phyloP scores from a whole-genome alignment of 2,113 vertebrate genomes.

The rabbit (Oryctolagus cuniculus) region DNA sequence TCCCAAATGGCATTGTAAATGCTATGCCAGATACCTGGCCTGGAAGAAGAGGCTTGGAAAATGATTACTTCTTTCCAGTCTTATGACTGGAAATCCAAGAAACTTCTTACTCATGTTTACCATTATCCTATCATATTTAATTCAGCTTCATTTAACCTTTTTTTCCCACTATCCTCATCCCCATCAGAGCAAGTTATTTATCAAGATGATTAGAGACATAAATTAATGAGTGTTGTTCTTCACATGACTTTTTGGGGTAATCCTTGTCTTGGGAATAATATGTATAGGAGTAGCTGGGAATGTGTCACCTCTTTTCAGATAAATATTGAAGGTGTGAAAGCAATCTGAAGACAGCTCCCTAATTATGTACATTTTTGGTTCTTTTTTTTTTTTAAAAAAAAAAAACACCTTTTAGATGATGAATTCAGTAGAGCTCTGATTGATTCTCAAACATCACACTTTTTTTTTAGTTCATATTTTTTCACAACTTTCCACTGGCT shows the following conservation, averaged over 20 bases:
- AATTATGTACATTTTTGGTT: background rate
- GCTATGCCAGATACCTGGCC: background rate
- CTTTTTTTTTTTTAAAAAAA: background rate
- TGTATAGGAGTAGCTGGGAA: background rate
- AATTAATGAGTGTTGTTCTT: constrained; percentile 11
- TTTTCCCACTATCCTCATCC: background rate
- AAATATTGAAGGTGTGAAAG: background rate
- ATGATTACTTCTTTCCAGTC: background rate
- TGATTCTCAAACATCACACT: constrained; percentile 41
- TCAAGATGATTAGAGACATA: background rate
- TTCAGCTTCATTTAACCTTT: background rate
- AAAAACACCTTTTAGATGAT: background rate
- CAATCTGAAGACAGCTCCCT: background rate
- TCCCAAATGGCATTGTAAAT: too few relatives aligned
- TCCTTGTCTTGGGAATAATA: background rate
- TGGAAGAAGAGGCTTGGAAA: background rate
- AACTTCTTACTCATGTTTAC: background rate
- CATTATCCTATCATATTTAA: background rate
- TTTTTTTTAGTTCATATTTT: background rate
- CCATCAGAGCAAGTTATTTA: background rate
- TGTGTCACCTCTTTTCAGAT: background rate
- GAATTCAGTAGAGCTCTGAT: constrained; percentile 18
- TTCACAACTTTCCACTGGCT: background rate
- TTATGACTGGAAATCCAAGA: constrained; percentile 3
- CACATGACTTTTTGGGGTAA: background rate